These are phyloP conservation scores for Callocephalon fimbriatum DNA, from an alignment of 2,113 vertebrate species.

Conservation along the genomic window DNA sequence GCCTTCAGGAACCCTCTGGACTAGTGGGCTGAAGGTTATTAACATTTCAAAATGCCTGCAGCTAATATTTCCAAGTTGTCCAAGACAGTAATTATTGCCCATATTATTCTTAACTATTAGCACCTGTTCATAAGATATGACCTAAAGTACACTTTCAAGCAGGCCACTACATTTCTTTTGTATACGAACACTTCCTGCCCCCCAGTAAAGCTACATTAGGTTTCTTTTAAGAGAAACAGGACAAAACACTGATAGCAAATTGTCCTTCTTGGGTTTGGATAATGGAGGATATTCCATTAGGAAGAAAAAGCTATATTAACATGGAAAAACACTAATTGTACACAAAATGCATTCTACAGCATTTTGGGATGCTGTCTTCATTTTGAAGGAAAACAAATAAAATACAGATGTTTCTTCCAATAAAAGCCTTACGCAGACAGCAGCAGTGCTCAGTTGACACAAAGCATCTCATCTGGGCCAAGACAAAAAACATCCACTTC, in stretches of 20 bases:
- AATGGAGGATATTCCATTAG: background rate
- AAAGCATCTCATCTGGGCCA: background rate
- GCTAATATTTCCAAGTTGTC: background rate
- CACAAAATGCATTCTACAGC: background rate
- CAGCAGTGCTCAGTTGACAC: background rate
- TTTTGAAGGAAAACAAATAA: background rate
- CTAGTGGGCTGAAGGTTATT: conserved; percentile 11
- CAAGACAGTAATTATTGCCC: background rate
- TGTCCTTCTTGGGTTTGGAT: background rate
- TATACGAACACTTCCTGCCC: fast-evolving
- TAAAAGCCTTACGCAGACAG: background rate
- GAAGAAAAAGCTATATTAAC: background rate
- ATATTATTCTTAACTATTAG: background rate
- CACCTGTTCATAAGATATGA: background rate
- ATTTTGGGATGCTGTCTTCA: background rate
- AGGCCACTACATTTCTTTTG: background rate
- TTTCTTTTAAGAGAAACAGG: background rate
- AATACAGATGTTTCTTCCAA: background rate
- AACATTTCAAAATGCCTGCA: conserved; percentile 22
- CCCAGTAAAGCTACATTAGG: background rate
- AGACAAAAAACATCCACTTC: background rate
- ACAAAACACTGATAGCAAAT: background rate
- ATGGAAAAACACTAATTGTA: background rate
- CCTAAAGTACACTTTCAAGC: background rate
- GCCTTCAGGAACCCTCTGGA: background rate